A percentile compares a stretch with the other conserved stretches of the same genome.
These are phyloP conservation scores for Haliclona indistincta DNA, from an alignment of 37 sponge, comb jelly and placozoan species.

Conservation along the genomic window DNA sequence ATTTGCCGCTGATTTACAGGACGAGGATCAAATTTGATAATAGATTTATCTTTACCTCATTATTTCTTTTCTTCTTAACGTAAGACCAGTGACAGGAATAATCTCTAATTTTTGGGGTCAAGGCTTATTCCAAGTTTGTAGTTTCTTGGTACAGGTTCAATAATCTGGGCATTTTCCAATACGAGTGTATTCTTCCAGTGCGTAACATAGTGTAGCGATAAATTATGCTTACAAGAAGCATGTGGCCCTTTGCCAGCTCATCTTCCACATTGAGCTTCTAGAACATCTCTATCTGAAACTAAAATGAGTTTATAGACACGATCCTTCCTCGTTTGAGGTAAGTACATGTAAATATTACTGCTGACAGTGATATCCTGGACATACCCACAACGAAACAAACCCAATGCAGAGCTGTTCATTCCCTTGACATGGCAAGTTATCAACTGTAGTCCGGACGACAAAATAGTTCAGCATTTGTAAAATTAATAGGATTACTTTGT, in stretches of 20 bases:
- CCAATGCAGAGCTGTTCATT: conserved; percentile 12
- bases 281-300: neutral
- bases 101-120: no score
- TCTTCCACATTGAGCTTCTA: conserved; percentile 31
- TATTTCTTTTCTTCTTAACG: no score
- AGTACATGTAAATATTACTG: no score
- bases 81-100: no score
- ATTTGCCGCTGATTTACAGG: no score
- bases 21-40: no score
- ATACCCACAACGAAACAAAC: conserved; percentile 34
- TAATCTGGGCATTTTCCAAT: conserved; percentile 18
- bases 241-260: conserved; percentile 14
- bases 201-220: no score
- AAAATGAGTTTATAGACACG: neutral
- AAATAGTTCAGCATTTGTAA: conserved; percentile 27
- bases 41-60: no score
- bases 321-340: conserved; percentile 37
- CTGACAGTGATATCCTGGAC: conserved; percentile 32
- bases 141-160: no score
- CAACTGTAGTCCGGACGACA: conserved; percentile 18
- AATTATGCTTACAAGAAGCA: conserved; percentile 3
- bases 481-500: neutral
- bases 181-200: conserved; percentile 29
- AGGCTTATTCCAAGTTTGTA: no score
- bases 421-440: conserved; percentile 20